Percentiles rank a stretch among this genome's conserved stretches.
Evolutionary conservation across 2,888 invertebrate species (phyloP).

Genomic region (Drosophila rellima): DNA sequence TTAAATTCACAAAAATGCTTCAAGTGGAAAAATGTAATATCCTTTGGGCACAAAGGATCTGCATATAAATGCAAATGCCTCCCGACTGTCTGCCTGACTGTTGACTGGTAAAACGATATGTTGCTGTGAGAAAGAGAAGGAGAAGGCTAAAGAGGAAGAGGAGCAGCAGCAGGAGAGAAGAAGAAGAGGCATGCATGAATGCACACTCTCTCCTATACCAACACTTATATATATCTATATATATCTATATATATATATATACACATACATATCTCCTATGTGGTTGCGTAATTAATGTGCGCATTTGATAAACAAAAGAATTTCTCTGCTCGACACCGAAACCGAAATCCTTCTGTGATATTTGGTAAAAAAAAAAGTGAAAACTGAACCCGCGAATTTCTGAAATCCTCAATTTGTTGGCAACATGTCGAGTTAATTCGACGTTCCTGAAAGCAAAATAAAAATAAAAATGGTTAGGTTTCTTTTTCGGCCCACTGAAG

Average conservation of each 20-base stretch:
- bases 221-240: neutral
- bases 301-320: slow-evolving; percentile 55
- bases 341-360: neutral
- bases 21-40: slow-evolving; percentile 82
- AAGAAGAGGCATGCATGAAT: slow-evolving; percentile 58
- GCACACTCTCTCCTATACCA: slow-evolving; percentile 26
- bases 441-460: too few relatives aligned
- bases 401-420: neutral
- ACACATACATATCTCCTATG: slow-evolving; percentile 12
- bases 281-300: slow-evolving; percentile 60
- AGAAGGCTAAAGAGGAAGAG: neutral
- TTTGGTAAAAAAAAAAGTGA: neutral
- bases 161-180: too few relatives aligned
- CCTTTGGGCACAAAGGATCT: slow-evolving; percentile 82
- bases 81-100: slow-evolving; percentile 3
- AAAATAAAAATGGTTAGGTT: too few relatives aligned
- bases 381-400: neutral
- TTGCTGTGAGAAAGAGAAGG: slow-evolving; percentile 8
- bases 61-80: slow-evolving; percentile 69
- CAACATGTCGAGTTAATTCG: neutral
- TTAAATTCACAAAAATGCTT: slow-evolving; percentile 82
- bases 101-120: slow-evolving; percentile 60
- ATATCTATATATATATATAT: slow-evolving; percentile 12
- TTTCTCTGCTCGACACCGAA: slow-evolving; percentile 18
- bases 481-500: too few relatives aligned